Conservation (phyloP, 2,797 vertebrate genomes). For the Gymnoscopelus braueri region DNA sequence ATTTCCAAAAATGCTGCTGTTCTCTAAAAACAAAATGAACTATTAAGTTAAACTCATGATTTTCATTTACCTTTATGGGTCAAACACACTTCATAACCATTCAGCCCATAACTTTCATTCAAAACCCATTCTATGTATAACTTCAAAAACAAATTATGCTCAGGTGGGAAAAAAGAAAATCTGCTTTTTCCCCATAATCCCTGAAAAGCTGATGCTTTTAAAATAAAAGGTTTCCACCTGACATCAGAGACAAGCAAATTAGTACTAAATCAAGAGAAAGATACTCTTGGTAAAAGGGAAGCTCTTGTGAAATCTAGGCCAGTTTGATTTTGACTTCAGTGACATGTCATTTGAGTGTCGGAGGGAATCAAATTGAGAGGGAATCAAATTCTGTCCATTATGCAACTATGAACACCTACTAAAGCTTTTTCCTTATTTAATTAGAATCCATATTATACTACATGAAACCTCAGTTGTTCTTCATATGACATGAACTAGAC, state of each 20-base stretch:
- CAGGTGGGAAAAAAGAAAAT: no score
- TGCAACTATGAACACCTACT: background rate
- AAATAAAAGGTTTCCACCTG: slow-evolving; percentile 23
- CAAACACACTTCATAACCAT: background rate
- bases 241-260: slow-evolving; percentile 22
- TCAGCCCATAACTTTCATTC: background rate
- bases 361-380: background rate
- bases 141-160: background rate
- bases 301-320: slow-evolving; percentile 55
- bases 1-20: background rate
- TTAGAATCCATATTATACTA: slow-evolving; percentile 24
- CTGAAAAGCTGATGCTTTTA: slow-evolving; percentile 14
- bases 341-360: background rate
- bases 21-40: slow-evolving; percentile 18
- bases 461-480: slow-evolving; percentile 40
- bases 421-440: slow-evolving; percentile 13
- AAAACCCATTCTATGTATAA: background rate
- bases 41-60: no score
- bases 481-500: slow-evolving; percentile 36
- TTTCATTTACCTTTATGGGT: background rate
- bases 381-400: background rate
- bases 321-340: slow-evolving; percentile 51
- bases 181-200: slow-evolving; percentile 11
- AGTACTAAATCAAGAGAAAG: slow-evolving; percentile 12
- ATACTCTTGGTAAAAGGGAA: slow-evolving; percentile 51